Conservation (phyloP, 2,888 invertebrate species). For the Troides oblongomaculatus region DNA sequence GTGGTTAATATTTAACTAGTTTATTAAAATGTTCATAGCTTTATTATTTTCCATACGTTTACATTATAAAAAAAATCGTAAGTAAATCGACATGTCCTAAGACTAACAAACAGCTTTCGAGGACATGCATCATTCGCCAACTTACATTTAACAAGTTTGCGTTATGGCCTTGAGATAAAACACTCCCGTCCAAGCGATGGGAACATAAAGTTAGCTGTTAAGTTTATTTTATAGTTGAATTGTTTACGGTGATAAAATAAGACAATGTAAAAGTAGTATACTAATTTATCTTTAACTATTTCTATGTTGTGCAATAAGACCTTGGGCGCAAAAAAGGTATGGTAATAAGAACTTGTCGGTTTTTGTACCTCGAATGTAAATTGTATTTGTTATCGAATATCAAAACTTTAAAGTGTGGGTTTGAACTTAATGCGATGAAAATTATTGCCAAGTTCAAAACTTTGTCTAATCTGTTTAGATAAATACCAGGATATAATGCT, state of each 20-base stretch:
- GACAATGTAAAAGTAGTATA: conserved; percentile 2
- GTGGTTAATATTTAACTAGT: too few relatives aligned
- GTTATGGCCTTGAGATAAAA: too few relatives aligned
- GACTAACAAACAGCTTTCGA: too few relatives aligned
- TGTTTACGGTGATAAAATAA: not conserved
- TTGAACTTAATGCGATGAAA: not conserved
- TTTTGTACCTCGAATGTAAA: conserved; percentile 18
- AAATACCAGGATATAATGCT: not conserved
- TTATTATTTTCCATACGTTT: too few relatives aligned
- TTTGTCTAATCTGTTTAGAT: not conserved
- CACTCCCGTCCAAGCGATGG: too few relatives aligned
- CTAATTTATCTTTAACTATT: conserved; percentile 12
- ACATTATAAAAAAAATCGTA: too few relatives aligned
- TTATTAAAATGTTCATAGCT: too few relatives aligned
- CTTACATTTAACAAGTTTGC: too few relatives aligned
- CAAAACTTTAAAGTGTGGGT: conserved; percentile 10
- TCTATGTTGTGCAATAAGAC: conserved; percentile 15
- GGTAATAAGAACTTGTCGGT: conserved; percentile 22
- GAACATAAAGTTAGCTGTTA: not conserved
- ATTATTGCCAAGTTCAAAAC: not conserved
- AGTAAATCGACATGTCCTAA: too few relatives aligned
- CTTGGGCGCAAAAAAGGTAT: conserved; percentile 26
- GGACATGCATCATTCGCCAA: too few relatives aligned
- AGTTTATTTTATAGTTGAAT: not conserved
- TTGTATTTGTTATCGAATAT: conserved; percentile 23